Evolutionary conservation across 2,113 vertebrate species (phyloP).

Genomic region (Bucco capensis): DNA sequence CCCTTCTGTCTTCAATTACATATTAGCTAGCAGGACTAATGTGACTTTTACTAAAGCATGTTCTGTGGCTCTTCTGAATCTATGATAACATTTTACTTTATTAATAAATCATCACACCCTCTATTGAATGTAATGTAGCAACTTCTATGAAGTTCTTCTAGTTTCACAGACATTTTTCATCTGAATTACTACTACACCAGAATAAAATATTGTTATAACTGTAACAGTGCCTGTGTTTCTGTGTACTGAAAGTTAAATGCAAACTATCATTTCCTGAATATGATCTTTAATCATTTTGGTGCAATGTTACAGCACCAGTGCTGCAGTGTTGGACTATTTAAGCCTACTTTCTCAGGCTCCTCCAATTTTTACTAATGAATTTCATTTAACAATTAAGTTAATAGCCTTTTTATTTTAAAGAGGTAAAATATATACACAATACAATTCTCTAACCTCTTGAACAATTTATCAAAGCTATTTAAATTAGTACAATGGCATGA

Average conservation of each 20-base stretch:
- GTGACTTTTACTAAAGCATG: background rate
- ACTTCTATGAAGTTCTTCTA: constrained; percentile 9
- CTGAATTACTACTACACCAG: constrained; percentile 2
- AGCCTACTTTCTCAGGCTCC: constrained; percentile 15
- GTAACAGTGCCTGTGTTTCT: background rate
- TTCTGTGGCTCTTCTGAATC: background rate
- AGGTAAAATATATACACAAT: constrained; percentile 74
- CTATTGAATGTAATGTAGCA: background rate
- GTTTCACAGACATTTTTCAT: background rate
- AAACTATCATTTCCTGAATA: constrained; percentile 46
- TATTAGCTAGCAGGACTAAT: constrained; percentile 20
- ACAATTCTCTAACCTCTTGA: constrained; percentile 75
- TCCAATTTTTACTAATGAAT: constrained; percentile 75
- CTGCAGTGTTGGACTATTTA: constrained; percentile 26
- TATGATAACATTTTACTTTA: constrained; percentile 6
- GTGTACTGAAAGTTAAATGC: constrained; percentile 39
- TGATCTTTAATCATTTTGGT: constrained; percentile 54
- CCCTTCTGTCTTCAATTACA: constrained; percentile 8
- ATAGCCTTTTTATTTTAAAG: constrained; percentile 79
- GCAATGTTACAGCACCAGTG: constrained; percentile 14
- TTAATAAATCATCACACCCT: constrained; percentile 37
- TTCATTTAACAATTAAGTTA: constrained; percentile 81
- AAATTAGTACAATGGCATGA: constrained; percentile 80
- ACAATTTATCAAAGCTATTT: constrained; percentile 82
- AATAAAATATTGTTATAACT: background rate